Base-by-base conservation (phyloP, 1,140 invertebrate genomes). In the Anoplolepis gracilipes region DNA sequence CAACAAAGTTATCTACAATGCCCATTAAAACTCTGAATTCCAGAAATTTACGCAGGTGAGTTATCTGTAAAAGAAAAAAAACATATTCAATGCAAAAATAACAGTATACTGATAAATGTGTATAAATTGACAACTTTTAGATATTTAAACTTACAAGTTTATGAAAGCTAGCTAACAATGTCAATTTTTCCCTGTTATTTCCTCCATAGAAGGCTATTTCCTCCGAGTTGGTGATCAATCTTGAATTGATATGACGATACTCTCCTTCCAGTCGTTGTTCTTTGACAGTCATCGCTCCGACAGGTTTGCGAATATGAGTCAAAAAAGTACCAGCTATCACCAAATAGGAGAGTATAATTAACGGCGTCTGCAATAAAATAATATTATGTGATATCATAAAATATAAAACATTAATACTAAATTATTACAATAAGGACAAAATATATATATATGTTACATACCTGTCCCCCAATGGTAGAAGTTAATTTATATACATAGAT, bases 161-260 rank as follows among this genome's bases (percentile, higher is more conserved):
- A 82, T 97, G 96, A 93, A 99, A 99, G 91, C 98, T 98, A 19
- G 97, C 96, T 76, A 99, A 93, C 6, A 99, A 95, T 0, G 98
- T 99, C 25, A 97, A 94, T 93, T 98, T 98, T 94, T 99, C 99
- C 49, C 98, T 96, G 62, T 96, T 95, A 91, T 98, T 99, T 88
- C 99, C 99, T 95, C 99, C 96, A 94, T 99, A 99, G 95, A 99
- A 99, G 2, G 99, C 99, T 85, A 99, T 97, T 95, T 99, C 99
- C 95, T 99, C 99, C 25, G 98, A 98, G 94, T 99, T 99, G 0
- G 98, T 99, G 61, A 99, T 99, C 5, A 99, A 95, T 39, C 99
- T 96, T 8, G 98, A 98, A 94, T 99, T 99, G 28, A 99, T 98
- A 92, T 98, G 99, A 92, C 99, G 96, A 94, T 99, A 99, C 96